Percentiles rank a stretch among this genome's conserved stretches.
These are phyloP conservation scores for Cephus spinipes DNA, from an alignment of 2,888 invertebrate genomes.

Conservation along the genomic window DNA sequence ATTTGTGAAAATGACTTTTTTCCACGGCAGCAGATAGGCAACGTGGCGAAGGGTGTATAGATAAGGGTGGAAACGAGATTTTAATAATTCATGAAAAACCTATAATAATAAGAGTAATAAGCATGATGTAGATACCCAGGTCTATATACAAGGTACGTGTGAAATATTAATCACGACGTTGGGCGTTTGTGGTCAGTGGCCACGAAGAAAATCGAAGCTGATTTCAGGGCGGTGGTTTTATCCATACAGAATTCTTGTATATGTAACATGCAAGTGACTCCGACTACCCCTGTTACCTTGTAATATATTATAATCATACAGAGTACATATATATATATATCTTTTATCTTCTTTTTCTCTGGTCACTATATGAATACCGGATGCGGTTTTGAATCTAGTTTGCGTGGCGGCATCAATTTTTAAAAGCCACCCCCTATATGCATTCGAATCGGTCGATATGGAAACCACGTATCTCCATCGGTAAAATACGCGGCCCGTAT, in stretches of 20 bases:
- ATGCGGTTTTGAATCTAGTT: slow-evolving; percentile 65
- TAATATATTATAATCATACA: slow-evolving; percentile 44
- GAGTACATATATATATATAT: slow-evolving; percentile 20
- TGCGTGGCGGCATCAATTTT: slow-evolving; percentile 63
- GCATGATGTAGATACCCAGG: slow-evolving; percentile 25
- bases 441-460: slow-evolving; percentile 57
- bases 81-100: slow-evolving; percentile 45
- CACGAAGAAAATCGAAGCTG: not conserved
- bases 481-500: slow-evolving; percentile 6
- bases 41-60: too few relatives aligned
- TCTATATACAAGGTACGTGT: slow-evolving; percentile 27
- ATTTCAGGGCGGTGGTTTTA: not conserved
- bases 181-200: slow-evolving; percentile 14
- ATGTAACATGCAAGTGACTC: too few relatives aligned
- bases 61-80: slow-evolving; percentile 34
- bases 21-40: too few relatives aligned
- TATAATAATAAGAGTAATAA: slow-evolving; percentile 49
- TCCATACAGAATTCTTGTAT: not conserved
- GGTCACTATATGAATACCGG: slow-evolving; percentile 63
- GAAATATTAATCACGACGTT: slow-evolving; percentile 54
- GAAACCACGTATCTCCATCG: slow-evolving; percentile 56
- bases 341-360: slow-evolving; percentile 35
- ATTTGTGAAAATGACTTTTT: too few relatives aligned
- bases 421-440: slow-evolving; percentile 55
- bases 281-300: not conserved